Evolutionary conservation across 2,113 vertebrate genomes (phyloP), one percentile per base, ranked within the genome.

Genomic region (Chauna torquata): DNA sequence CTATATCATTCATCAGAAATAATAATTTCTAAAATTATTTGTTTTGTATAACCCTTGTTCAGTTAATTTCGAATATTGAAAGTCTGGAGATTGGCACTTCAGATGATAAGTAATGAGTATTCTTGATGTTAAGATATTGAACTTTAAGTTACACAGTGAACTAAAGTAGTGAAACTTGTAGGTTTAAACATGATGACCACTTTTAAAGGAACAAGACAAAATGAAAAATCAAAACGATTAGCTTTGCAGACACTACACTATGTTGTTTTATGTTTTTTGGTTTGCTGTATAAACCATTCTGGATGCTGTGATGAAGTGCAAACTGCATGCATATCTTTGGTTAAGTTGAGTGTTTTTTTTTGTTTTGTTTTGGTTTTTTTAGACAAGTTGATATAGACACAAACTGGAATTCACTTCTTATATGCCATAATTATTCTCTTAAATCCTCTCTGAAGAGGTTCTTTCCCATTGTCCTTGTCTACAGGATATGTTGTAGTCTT

Each of bases 61-160:
- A 6, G 6, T 36, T 79, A 59, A 44, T 16, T 83, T 44, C 7
- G 55, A 3, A 19, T 32, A 22, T 27, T 57, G 4, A 25, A 38
- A 72, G 23, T 42, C 25, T 13, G 12, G 65, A 64, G 30, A 22
- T 11, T 58, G 16, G 14, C 7, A 3, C 18, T 79, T 88, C 3
- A 2, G 36, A 4, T 86, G 34, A 49, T 50, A 17, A 20, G 30
- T 58, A 65, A 23, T 14, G 38, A 44, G 24, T 27, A 8, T 70
- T 88, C 85, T 71, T 55, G 7, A 10, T 44, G 7, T 24, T 57
- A 47, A 59, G 72, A 9, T 57, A 80, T 72, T 62, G 27, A 30
- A 23, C 25, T 45, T 82, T 6, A 36, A 12, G 27, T 81, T 66
- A 11, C 0, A 0, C 47, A 27, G 8, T 75, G 9, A 12, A 3